Evolutionary conservation across 2,888 invertebrate species (phyloP), one percentile per base, ranked within the genome.

Genomic region (Dicranocentrus wangi): DNA sequence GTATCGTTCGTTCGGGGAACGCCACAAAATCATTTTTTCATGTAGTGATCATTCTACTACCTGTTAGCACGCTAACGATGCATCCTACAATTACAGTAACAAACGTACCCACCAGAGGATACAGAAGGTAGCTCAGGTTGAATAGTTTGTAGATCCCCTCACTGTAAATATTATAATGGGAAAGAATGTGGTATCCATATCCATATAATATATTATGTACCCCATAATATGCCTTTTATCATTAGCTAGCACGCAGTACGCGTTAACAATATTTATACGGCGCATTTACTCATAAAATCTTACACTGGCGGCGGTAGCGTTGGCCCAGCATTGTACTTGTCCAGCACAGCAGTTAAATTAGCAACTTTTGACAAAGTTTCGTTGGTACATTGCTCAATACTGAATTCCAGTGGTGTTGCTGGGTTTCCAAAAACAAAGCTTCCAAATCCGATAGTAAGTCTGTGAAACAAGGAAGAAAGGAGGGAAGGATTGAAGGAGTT

Each of bases 381-480:
- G 55, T 84, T 79, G 17, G 58, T 72, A 51, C 87, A 87, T 1
- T 82, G 72, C n/a, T 85, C 86, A 27, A 86, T 83, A 13, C 81
- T 73, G 27, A 85, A 84, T 8, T 83, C 78, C 7, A 87, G 70
- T n/a, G 77, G 81, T 1, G 68, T 27, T 32, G 79, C 66, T 13
- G 84, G 65, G 42, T 79, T 72, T 17, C 84, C 85, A 55, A 83
- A 82, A 8, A 84, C 60, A n/a, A 86, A 73, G 15, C 83, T 84
- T 13, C 86, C 86, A 27, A 85, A 58, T 27, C 85, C 83, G 32
- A 87, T 83, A 58, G 82, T 81, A 25, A 87, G 73, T 72, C 85
- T 85, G 58, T 17, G 32, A 32, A 32, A n/a, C n/a, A n/a, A n/a
- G n/a, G n/a, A n/a, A n/a, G n/a, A n/a, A n/a, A n/a, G n/a, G n/a